phyloP scores from a whole-genome alignment of 2,113 vertebrate species.

The Ardeotis arabs region DNA sequence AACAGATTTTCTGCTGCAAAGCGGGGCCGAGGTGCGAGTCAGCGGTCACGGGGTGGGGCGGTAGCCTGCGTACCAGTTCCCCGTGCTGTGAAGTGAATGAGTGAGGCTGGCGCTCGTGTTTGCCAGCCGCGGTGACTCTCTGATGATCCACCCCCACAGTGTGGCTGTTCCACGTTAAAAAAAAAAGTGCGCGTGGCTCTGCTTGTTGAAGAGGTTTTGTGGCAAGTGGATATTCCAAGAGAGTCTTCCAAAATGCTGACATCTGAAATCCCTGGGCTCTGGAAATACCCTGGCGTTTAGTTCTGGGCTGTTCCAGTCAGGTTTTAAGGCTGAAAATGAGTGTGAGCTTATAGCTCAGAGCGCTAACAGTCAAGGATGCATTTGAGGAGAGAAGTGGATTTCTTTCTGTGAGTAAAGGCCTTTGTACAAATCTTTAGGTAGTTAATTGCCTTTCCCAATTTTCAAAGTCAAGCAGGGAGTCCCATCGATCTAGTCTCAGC shows the following conservation, averaged over 20 bases:
- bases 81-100: accelerated
- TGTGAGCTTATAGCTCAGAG: neutral
- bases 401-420: neutral
- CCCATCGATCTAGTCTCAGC: neutral
- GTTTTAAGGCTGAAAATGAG: neutral
- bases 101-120: neutral
- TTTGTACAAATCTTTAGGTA: neutral
- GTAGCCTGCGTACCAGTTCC: neutral
- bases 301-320: neutral
- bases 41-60: too few relatives aligned
- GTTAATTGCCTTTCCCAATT: neutral
- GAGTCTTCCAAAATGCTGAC: neutral
- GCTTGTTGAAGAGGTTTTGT: neutral
- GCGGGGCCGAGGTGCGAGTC: accelerated
- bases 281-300: neutral
- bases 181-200: neutral
- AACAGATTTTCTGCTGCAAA: neutral
- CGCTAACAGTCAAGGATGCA: accelerated
- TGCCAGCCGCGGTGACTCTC: accelerated
- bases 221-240: neutral
- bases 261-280: neutral
- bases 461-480: neutral
- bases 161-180: neutral
- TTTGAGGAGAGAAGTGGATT: neutral
- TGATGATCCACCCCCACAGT: neutral